Conservation (phyloP, 2,797 vertebrate species). For the Danio kyathit region DNA sequence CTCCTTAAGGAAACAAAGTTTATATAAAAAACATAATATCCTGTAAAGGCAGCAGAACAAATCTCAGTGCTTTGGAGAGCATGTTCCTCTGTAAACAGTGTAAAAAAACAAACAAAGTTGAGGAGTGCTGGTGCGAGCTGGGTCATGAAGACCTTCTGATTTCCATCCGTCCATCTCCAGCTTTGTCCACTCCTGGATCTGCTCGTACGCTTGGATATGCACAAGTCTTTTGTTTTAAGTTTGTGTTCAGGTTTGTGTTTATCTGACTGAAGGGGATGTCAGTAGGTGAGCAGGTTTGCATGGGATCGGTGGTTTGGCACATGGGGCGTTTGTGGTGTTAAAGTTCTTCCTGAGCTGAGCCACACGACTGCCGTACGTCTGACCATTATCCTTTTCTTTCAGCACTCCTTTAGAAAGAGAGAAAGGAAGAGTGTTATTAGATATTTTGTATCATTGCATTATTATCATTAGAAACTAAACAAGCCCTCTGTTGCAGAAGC, state of each 20-base stretch:
- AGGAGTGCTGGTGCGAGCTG: slow-evolving; percentile 2
- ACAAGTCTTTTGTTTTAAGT: slow-evolving; percentile 10
- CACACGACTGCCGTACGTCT: slow-evolving; percentile 64
- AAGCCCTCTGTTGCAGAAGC: neutral
- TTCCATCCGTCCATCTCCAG: slow-evolving; percentile 18
- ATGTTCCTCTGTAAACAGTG: slow-evolving; percentile 40
- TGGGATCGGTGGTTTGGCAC: slow-evolving; percentile 74
- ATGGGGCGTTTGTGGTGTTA: slow-evolving; percentile 29
- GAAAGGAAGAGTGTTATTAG: slow-evolving; percentile 30
- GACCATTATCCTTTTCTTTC: slow-evolving; percentile 36
- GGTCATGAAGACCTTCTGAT: slow-evolving; percentile 38
- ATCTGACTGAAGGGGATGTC: slow-evolving; percentile 52
- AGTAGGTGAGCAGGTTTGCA: slow-evolving; percentile 76
- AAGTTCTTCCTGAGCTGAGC: slow-evolving; percentile 76
- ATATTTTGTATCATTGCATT: neutral
- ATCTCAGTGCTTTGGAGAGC: slow-evolving; percentile 9
- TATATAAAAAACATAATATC: slow-evolving; percentile 22
- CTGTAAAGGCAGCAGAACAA: slow-evolving; percentile 16
- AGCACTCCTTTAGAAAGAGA: slow-evolving; percentile 57
- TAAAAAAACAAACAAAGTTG: neutral
- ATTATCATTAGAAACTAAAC: neutral
- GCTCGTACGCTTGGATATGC: slow-evolving; percentile 6
- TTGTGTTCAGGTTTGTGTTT: slow-evolving; percentile 33
- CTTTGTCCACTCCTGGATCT: slow-evolving; percentile 38
- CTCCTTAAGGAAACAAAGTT: slow-evolving; percentile 41